These are phyloP conservation scores for Forbesichthys agassizii DNA, from an alignment of 2,113 vertebrate genomes.

Conservation along the genomic window DNA sequence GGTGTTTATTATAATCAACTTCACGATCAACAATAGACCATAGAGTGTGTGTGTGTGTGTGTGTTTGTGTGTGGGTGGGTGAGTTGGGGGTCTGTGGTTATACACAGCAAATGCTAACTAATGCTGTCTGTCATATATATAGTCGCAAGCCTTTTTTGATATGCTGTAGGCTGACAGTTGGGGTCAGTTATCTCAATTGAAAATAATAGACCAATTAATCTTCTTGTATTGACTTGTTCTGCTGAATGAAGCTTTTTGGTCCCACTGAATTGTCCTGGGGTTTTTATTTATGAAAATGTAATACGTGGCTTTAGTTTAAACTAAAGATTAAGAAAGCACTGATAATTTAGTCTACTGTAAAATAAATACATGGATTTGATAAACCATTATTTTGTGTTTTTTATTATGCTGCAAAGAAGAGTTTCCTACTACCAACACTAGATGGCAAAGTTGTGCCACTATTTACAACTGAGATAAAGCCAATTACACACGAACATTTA, in stretches of 20 bases:
- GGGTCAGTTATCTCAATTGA: too few species aligned
- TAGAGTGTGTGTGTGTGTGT: too few species aligned
- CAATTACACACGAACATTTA: neutral
- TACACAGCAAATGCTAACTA: too few species aligned
- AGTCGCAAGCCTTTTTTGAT: too few species aligned
- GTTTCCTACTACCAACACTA: conserved; percentile 18
- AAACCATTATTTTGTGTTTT: neutral
- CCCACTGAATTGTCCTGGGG: neutral
- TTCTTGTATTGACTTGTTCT: conserved; percentile 10
- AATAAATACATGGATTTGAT: neutral
- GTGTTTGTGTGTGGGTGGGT: too few species aligned
- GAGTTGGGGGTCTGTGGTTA: too few species aligned
- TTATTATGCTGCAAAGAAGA: neutral
- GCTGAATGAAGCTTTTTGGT: conserved; percentile 41
- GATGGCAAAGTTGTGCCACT: conserved; percentile 37
- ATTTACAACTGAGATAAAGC: neutral
- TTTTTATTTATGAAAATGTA: neutral
- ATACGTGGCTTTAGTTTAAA: conserved; percentile 23
- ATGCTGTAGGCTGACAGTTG: neutral
- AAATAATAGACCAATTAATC: too few species aligned
- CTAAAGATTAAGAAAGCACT: conserved; percentile 7
- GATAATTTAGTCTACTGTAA: neutral
- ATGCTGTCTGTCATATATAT: too few species aligned
- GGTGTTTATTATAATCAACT: neutral
- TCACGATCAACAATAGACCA: too few species aligned